Percentiles rank a stretch among this genome's conserved stretches.
These are phyloP conservation scores for Mamestra configurata DNA, from an alignment of 1,140 invertebrate genomes.

Conservation along the genomic window DNA sequence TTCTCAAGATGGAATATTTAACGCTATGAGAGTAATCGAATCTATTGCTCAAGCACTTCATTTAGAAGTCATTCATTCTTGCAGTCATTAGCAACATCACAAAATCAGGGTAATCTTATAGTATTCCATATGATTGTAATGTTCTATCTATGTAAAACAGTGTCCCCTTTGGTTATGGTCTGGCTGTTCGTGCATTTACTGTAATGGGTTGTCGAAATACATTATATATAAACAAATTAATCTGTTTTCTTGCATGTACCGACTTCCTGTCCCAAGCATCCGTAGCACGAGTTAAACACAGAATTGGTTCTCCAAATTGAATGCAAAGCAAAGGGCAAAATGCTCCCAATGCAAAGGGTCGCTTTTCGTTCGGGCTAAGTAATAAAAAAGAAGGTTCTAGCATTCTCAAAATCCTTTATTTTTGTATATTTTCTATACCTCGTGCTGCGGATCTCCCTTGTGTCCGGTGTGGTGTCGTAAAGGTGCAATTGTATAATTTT, in stretches of 20 bases:
- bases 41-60: slow-evolving; percentile 24
- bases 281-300: slow-evolving; percentile 70
- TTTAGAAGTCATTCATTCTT: slow-evolving; percentile 19
- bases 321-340: too few relatives aligned
- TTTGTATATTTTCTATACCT: slow-evolving; percentile 36
- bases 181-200: slow-evolving; percentile 77
- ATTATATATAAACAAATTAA: slow-evolving; percentile 79
- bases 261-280: slow-evolving; percentile 64
- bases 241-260: slow-evolving; percentile 85
- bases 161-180: slow-evolving; percentile 65
- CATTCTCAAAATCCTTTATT: neutral
- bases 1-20: neutral
- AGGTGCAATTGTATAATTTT: slow-evolving; percentile 7
- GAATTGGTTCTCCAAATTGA: too few relatives aligned
- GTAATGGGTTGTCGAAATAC: slow-evolving; percentile 83
- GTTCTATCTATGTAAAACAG: slow-evolving; percentile 60
- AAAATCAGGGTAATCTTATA: neutral
- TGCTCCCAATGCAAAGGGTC: too few relatives aligned
- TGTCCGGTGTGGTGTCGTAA: slow-evolving; percentile 51
- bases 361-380: too few relatives aligned
- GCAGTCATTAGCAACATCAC: neutral
- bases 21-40: neutral
- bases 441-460: slow-evolving; percentile 62
- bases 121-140: slow-evolving; percentile 3
- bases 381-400: neutral